Conservation (phyloP, 2,888 invertebrate genomes). For the Congeria kusceri region DNA sequence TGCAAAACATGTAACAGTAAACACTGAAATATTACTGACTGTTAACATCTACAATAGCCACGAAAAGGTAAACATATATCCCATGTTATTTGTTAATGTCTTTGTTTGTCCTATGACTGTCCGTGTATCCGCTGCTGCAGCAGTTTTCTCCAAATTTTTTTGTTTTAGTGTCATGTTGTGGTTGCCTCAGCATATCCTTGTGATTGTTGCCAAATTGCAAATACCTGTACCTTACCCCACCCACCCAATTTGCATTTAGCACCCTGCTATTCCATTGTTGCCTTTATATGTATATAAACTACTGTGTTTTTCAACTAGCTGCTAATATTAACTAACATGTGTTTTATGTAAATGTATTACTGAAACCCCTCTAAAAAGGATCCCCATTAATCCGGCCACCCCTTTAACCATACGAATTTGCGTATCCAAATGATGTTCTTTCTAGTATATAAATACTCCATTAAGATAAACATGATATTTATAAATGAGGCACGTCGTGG, state of each 20-base stretch:
- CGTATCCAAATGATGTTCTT: too few species aligned
- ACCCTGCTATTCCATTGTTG: slow-evolving; percentile 43
- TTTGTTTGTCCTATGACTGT: slow-evolving; percentile 12
- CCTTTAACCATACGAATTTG: too few species aligned
- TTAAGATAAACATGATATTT: too few species aligned
- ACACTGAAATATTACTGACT: too few species aligned
- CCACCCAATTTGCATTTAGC: slow-evolving; percentile 19
- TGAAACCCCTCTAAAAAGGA: too few species aligned
- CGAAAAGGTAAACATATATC: background rate
- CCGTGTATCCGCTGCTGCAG: background rate
- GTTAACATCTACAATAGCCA: too few species aligned
- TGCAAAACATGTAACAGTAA: background rate
- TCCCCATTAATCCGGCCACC: too few species aligned
- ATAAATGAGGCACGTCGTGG: too few species aligned
- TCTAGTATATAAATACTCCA: too few species aligned
- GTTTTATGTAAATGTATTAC: too few species aligned
- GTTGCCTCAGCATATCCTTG: background rate
- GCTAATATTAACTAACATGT: too few species aligned
- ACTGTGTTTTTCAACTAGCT: slow-evolving; percentile 1
- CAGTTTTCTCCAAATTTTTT: background rate
- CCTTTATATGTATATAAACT: slow-evolving; percentile 2
- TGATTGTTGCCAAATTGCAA: background rate
- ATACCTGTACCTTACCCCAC: slow-evolving; percentile 6
- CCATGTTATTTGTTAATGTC: background rate
- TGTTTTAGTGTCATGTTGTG: slow-evolving; percentile 2